Conservation (phyloP, 2,113 vertebrate genomes). For the Canis aureus region DNA sequence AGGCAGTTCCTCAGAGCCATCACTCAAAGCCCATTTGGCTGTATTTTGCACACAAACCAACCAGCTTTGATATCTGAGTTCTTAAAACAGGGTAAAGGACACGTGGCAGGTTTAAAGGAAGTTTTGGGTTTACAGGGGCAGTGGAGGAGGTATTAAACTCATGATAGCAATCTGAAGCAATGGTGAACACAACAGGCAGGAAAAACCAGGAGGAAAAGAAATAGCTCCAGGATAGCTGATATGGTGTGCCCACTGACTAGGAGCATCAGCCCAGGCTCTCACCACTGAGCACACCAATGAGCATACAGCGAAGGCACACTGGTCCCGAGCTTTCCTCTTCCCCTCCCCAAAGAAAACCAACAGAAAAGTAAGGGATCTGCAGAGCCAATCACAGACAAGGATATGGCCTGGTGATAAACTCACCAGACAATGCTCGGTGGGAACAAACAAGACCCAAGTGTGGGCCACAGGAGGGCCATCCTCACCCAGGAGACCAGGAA, state of each 20-base stretch:
- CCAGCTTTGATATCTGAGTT: background rate
- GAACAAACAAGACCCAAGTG: background rate
- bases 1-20: background rate
- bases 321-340: background rate
- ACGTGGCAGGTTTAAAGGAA: background rate
- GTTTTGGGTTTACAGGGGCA: rapidly evolving
- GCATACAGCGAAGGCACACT: background rate
- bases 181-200: background rate
- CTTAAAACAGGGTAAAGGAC: background rate
- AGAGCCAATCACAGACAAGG: background rate
- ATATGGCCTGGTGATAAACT: rapidly evolving
- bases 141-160: background rate
- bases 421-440: rapidly evolving
- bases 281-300: too few relatives aligned
- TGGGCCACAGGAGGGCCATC: too few relatives aligned
- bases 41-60: background rate
- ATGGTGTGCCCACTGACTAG: background rate
- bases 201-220: background rate
- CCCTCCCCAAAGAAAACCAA: background rate
- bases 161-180: too few relatives aligned
- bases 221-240: background rate
- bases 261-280: background rate
- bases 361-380: background rate
- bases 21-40: background rate
- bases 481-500: background rate